Evolutionary conservation across 2,888 invertebrate genomes (phyloP).

Genomic region (Drosophila greeni): DNA sequence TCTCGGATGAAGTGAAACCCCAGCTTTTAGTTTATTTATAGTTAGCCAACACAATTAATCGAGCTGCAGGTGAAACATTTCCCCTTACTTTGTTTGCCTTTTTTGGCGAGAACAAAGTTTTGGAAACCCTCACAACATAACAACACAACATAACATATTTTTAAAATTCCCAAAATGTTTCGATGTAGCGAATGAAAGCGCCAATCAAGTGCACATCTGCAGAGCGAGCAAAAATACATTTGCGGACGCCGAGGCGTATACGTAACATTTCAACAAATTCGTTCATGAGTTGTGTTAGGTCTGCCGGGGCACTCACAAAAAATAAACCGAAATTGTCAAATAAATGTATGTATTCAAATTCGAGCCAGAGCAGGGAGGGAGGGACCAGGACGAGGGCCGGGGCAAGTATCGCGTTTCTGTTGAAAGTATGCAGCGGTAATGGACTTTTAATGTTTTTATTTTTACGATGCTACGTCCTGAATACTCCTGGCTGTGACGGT

Average conservation of each 20-base stretch:
- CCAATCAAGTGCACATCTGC: conserved; percentile 9
- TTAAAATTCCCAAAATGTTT: conserved; percentile 5
- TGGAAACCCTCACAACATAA: background rate
- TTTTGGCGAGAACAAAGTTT: background rate
- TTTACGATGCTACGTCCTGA: conserved; percentile 28
- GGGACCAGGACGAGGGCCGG: no score
- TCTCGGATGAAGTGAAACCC: background rate
- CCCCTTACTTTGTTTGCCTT: background rate
- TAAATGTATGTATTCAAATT: conserved; percentile 55
- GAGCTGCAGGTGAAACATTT: conserved; percentile 3
- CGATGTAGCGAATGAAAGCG: background rate
- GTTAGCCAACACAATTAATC: conserved; percentile 5
- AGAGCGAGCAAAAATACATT: conserved; percentile 19
- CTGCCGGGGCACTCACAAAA: conserved; percentile 33
- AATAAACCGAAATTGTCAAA: conserved; percentile 56
- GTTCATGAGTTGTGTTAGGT: conserved; percentile 23
- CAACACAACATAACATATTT: background rate
- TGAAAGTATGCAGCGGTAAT: conserved; percentile 59
- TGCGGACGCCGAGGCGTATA: conserved; percentile 48
- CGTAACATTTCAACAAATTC: conserved; percentile 51
- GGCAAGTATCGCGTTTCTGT: conserved; percentile 32
- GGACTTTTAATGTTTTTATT: conserved; percentile 69
- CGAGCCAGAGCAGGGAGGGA: background rate
- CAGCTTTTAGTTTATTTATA: conserved; percentile 3
- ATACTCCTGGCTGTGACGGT: conserved; percentile 4